Evolutionary conservation across 2,888 invertebrate species (phyloP), one percentile per base, ranked within the genome.

Genomic region (Odontocerum albicorne): DNA sequence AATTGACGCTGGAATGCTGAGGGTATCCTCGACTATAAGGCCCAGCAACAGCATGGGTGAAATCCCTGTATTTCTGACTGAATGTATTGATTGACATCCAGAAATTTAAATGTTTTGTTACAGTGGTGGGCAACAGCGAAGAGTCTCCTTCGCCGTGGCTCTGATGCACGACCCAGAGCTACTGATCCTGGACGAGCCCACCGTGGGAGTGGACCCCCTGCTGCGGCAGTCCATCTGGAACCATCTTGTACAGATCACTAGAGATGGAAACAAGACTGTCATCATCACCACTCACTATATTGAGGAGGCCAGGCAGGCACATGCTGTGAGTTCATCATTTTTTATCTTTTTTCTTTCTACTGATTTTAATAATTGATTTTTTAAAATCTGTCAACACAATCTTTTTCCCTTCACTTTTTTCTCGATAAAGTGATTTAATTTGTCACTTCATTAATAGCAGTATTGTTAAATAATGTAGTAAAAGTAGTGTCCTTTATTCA

Each of bases 201-300:
- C 94, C 0, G 94, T 95, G 39, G 94, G 94, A 2, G 94, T 95
- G 51, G 94, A 95, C 79, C 94, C 94, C 0, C 78, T 92, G 62
- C 81, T 96, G 45, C 79, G 93, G 15, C 91, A 92, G 75, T 92
- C 92, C 71, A 96, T 96, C 70, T 96, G 96, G 96, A 92, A 91
- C 66, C 93, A 96, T 70, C 78, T 96, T 69, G 89, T 94, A 55
- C 86, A 91, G 67, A 90, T 96, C 68, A 92, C 94, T 64, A 88
- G 90, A 74, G 88, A 89, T 60, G 90, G 91, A 32, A 88, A 90
- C 71, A 95, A 92, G 72, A 96, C 96, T 15, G 95, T 96, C 58
- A 88, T 63, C 91, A 96, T 68, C 92, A 96, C 84, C 57, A 78
- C 78, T 1, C 78, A 78, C 66, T 96, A 96, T 68, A 90, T 92